Base-by-base conservation (phyloP, 2,888 invertebrate genomes). In the Ypsolopha scabrella region DNA sequence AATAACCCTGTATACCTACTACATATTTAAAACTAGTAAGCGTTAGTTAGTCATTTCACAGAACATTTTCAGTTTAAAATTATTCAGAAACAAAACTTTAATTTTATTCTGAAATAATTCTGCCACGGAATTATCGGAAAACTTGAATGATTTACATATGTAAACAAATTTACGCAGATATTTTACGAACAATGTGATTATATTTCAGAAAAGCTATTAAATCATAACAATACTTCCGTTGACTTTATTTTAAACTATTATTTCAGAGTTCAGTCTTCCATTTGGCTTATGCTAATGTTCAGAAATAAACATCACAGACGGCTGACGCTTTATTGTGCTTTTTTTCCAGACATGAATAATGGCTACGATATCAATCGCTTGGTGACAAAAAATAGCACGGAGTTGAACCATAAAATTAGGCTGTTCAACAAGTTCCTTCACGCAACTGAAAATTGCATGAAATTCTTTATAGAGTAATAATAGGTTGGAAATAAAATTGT, bases 251-350 rank as follows among this genome's bases (percentile, higher is more conserved):
- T 9, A n/a, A 37, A 37, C 37, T 37, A 48, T 36, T 37, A 13
- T 48, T 48, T 48, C 37, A 14, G 47, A 48, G 7, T 13, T 11
- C 35, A n/a, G 47, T 67, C 63, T 65, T 65, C 60, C 60, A 60
- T 57, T 55, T 60, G 59, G 62, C 58, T 63, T 62, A 61, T 61
- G 60, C 58, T 59, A 57, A 67, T 64, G 64, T 65, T 67, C 63
- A 63, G 64, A 60, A 60, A 64, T 66, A 63, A 68, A 64, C 63
- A 62, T 59, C 59, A 57, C 60, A 60, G 57, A 41, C 51, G 61
- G 59, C 55, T 62, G 63, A 59, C 8, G 34, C 24, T 33, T 33
- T 24, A 6, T 44, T 33, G 13, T 10, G 11, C 6, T 34, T 33
- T 45, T 24, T 13, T 24, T 24, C n/a, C 24, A 24, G 24, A 24